A percentile compares a stretch with the other conserved stretches of the same genome.
Evolutionary conservation across 1,140 invertebrate genomes (phyloP).

Genomic region (Microplitis mediator): DNA sequence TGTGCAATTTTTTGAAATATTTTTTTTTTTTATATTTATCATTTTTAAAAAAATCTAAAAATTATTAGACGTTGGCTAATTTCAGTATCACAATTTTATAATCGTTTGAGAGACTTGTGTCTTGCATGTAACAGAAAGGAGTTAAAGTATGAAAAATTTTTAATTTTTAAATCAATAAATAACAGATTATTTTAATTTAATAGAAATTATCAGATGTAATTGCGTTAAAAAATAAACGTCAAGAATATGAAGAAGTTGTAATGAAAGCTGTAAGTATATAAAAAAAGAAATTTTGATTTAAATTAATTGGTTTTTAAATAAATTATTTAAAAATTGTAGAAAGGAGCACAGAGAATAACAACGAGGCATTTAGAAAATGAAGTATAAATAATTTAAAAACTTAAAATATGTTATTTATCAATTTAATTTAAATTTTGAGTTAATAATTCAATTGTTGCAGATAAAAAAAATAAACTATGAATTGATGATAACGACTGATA

Average conservation of each 20-base stretch:
- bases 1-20: too few species aligned
- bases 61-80: too few species aligned
- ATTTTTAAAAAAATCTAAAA: too few species aligned
- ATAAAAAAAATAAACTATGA: slow-evolving; percentile 18
- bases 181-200: neutral
- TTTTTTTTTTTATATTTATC: too few species aligned
- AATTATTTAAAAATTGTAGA: slow-evolving; percentile 33
- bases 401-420: neutral
- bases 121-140: too few species aligned
- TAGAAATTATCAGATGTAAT: slow-evolving; percentile 46
- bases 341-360: slow-evolving; percentile 41
- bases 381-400: slow-evolving; percentile 32
- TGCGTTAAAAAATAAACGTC: slow-evolving; percentile 46
- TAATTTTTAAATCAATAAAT: neutral
- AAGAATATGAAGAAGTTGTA: slow-evolving; percentile 48
- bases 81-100: too few species aligned
- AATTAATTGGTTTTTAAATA: neutral
- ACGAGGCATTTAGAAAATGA: slow-evolving; percentile 42
- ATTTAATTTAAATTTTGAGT: neutral
- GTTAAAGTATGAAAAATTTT: neutral
- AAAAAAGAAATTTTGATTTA: neutral
- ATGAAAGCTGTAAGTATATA: slow-evolving; percentile 42
- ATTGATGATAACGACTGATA: slow-evolving; percentile 30
- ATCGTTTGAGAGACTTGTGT: too few species aligned
- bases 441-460: neutral